Base-by-base conservation (phyloP, 2,888 invertebrate species). In the Anaspis maculata region DNA sequence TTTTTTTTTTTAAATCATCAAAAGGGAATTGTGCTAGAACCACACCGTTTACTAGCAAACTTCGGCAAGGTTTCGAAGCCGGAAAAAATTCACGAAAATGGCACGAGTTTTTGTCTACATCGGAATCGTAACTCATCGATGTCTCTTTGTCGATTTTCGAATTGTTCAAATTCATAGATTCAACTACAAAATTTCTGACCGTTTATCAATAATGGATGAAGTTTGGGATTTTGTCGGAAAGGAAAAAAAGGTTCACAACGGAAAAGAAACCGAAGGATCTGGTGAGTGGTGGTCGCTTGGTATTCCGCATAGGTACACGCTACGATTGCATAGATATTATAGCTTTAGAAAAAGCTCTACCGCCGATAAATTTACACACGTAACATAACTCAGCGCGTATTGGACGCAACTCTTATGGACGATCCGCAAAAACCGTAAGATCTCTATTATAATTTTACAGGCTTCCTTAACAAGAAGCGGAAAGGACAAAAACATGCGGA, bases 371-470 rank as follows among this genome's bases (percentile, higher is more conserved):
- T 55, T 48, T 54, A 55, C 55, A 52, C 51, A 53, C 45, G 49
- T 43, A 45, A 50, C 52, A 54, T 57, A 55, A 56, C 48, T 57
- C 55, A 56, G 34, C 41, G 42, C 43, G 40, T 48, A 48, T 45
- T 43, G 44, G 46, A 39, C 42, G 44, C 41, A 41, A 39, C 42
- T 44, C 39, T 42, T 29, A 35, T 25, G 27, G 14, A 3, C 27
- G 24, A 25, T 6, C 24, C 27, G 40, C 41, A 56, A 57, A 55
- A 56, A 51, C 46, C 40, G 44, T 55, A 58, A 58, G 56, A 56
- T 58, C 56, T 58, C 54, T 58, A 58, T 58, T 58, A 57, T 56
- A 58, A 58, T 58, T 57, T 57, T 51, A 53, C 51, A 47, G 52
- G 51, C 50, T 52, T 48, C 52, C 52, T 52, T 52, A 51, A 53